Evolutionary conservation across 92 coral and sea anemone genomes (phyloP).

Genomic region (Palythoa grandis): DNA sequence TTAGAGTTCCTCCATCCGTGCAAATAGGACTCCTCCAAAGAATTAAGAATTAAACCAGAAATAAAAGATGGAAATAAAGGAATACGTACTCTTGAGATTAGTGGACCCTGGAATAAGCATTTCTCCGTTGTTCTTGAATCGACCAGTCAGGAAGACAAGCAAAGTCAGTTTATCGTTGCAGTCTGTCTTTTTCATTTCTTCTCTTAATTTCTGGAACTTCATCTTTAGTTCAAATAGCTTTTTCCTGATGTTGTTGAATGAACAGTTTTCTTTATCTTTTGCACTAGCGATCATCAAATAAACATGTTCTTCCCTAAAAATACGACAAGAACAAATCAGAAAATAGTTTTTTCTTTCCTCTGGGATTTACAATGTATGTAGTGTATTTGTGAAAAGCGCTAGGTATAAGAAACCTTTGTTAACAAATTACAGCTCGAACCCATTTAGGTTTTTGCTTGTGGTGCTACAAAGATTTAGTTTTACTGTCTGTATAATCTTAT

Average conservation of each 20-base stretch:
- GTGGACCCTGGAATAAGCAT: slow-evolving; percentile 42
- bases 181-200: slow-evolving; percentile 30
- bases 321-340: neutral
- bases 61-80: neutral
- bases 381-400: too few relatives aligned
- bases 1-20: too few relatives aligned
- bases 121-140: slow-evolving; percentile 40
- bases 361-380: too few relatives aligned
- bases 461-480: too few relatives aligned
- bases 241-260: slow-evolving; percentile 37
- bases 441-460: too few relatives aligned
- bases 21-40: too few relatives aligned
- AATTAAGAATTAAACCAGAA: too few relatives aligned
- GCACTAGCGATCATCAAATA: slow-evolving; percentile 28
- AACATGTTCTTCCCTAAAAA: slow-evolving; percentile 23
- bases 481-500: too few relatives aligned
- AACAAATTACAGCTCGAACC: too few relatives aligned
- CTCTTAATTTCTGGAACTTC: slow-evolving; percentile 35
- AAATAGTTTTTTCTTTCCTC: neutral
- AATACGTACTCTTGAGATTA: slow-evolving; percentile 32
- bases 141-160: slow-evolving; percentile 35
- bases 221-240: slow-evolving; percentile 29
- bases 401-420: too few relatives aligned
- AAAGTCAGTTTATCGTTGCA: slow-evolving; percentile 25
- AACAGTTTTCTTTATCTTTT: slow-evolving; percentile 35